phyloP scores from a whole-genome alignment of 2,888 invertebrate genomes.

The Allolobophora icterica region DNA sequence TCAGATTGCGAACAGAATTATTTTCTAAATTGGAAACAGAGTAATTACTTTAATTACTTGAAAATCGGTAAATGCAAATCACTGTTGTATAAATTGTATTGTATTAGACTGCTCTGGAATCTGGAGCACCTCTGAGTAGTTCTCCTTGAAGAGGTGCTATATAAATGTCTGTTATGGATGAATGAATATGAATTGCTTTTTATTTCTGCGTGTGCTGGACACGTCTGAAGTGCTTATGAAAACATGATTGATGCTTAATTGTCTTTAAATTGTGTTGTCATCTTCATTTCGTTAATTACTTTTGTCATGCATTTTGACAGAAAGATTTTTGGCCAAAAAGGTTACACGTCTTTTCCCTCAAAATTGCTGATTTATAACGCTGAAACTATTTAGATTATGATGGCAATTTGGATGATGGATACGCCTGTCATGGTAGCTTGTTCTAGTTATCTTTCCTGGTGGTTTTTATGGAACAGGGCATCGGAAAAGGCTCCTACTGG shows the following conservation, averaged over 20 bases:
- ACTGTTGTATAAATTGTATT: too few relatives aligned
- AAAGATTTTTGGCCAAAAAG: background rate
- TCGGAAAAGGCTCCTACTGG: slow-evolving; percentile 94
- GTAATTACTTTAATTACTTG: too few relatives aligned
- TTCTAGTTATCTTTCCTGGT: background rate
- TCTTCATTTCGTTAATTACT: background rate
- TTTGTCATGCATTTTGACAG: background rate
- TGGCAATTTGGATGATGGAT: slow-evolving; percentile 1
- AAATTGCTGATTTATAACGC: background rate
- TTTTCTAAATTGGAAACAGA: too few relatives aligned
- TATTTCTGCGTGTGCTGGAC: background rate
- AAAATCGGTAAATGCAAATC: background rate
- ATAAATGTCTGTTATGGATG: too few relatives aligned
- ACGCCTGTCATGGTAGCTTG: background rate
- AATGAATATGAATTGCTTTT: too few relatives aligned
- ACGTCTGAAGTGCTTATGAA: background rate
- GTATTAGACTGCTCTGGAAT: too few relatives aligned
- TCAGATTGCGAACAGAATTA: too few relatives aligned
- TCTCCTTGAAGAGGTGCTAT: too few relatives aligned
- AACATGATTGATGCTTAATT: background rate
- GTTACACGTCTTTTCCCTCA: background rate
- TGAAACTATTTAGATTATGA: background rate
- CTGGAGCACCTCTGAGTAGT: too few relatives aligned
- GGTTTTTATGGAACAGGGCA: slow-evolving; percentile 71
- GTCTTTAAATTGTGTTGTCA: background rate